Base-by-base conservation (phyloP, 2,113 vertebrate genomes). In the Notarius quadriscutis region DNA sequence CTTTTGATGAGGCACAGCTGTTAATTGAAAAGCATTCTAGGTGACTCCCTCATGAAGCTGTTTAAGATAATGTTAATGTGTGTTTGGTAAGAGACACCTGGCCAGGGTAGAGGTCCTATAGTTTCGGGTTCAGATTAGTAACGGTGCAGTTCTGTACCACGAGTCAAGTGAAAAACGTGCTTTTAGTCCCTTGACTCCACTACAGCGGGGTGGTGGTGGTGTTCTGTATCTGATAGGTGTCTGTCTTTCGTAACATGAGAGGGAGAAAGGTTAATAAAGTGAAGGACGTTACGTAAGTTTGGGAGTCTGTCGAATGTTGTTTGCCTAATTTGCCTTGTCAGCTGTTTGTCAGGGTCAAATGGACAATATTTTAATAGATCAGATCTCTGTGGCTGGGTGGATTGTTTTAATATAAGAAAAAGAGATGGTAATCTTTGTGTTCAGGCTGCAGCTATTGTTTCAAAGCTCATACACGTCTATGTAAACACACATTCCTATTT, bases 281-380 rank as follows among this genome's bases (percentile, higher is more conserved):
- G 86, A 82, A 87, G 86, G 51, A 3, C 41, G 83, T 82, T 82
- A 82, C 17, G 30, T 41, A 82, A 81, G 55, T 57, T 12, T 57
- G 55, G 55, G 12, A 60, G 83, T 25, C 69, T 84, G 55, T 27
- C 48, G 18, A 83, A 67, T n/a, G 50, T 55, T 55, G 3, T 83
- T 27, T 18, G 8, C 11, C 30, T 67, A 69, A 53, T 53, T 67
- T 71, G 17, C 14, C 50, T 53, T 7, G 25, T 84, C 50, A 18
- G 48, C 50, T 53, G 48, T 20, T 69, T 67, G 62, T 50, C 60
- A 50, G 27, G 80, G 18, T 60, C 27, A 48, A 48, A 81, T 18
- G 2, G 57, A 7, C 18, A 22, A 22, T 63, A 65, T 17, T 50
- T 20, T 51, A 18, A 27, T 79, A 55, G 22, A 79, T n/a, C 50